Evolutionary conservation across 2,797 vertebrate genomes (phyloP), one percentile per base, ranked within the genome.

Genomic region (Oceanodroma leucorhoa): DNA sequence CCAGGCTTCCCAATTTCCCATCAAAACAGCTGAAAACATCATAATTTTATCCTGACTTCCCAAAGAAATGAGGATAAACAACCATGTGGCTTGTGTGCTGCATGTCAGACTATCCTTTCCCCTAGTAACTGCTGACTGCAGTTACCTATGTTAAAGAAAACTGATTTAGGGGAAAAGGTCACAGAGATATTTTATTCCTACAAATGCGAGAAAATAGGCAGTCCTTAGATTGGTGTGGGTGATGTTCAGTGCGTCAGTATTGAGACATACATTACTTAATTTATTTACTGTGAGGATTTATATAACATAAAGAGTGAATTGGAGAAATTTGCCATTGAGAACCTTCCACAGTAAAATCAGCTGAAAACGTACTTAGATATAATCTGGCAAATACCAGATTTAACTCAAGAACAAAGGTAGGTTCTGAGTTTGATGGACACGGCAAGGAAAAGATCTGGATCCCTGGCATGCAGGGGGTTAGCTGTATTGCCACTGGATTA

Each of bases 391-490:
- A 82, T 5, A 65, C 6, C 6, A 27, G 11, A 24, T 41, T 46
- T 75, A 87, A 67, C 13, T 38, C 22, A 46, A 64, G 38, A 67
- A 14, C 15, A 55, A 67, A 85, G 22, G 38, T 65, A 45, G 8
- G 10, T 38, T 79, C 20, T 72, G 32, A n/a, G 54, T 36, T 12
- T 40, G 58, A 55, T 26, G 67, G 71, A 29, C 0, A 1, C 3
- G 69, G 13, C 5, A 73, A 70, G 21, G 24, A 83, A 66, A 43
- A 38, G n/a, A 65, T 38, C 11, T 46, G 71, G 54, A 46, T 55
- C 7, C 40, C 24, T 0, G 0, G 9, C 23, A 29, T 12, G 8
- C 12, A 30, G 5, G 5, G 32, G 8, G 4, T 57, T 75, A 50
- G 43, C 5, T 23, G 2, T 41, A 36, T 14, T 51, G 67, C 10